Evolutionary conservation across 2,113 vertebrate genomes (phyloP).

Genomic region (Erythrocercus mccallii): DNA sequence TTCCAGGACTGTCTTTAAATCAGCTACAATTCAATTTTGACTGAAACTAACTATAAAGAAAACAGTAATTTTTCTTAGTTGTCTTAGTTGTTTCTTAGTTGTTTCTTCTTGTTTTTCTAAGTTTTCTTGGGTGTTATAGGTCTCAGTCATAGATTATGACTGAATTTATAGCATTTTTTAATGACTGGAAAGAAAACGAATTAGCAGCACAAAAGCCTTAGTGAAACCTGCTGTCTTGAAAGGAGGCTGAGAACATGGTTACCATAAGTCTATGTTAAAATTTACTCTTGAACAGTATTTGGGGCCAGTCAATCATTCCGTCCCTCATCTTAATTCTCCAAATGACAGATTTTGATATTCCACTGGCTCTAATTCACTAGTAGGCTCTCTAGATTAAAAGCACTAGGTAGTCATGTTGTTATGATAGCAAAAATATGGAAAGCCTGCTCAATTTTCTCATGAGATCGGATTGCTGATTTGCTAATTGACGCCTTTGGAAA

Average conservation of each 20-base stretch:
- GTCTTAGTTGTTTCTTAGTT: neutral
- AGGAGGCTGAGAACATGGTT: neutral
- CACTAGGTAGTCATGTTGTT: neutral
- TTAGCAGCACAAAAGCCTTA: neutral
- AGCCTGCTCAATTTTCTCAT: neutral
- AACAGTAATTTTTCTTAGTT: neutral
- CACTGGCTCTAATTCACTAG: neutral
- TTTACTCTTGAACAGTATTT: neutral
- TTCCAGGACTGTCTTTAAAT: neutral
- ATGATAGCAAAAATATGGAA: neutral
- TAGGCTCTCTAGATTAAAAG: neutral
- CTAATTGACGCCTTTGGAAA: constrained; percentile 35
- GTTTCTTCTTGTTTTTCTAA: too few relatives aligned
- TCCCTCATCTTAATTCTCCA: neutral
- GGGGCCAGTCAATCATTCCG: neutral
- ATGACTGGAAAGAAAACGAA: neutral
- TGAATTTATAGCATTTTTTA: neutral
- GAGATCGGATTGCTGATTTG: neutral
- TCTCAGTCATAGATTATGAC: neutral
- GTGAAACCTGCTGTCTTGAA: neutral
- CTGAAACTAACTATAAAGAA: neutral
- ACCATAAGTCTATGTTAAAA: neutral
- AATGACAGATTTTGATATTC: neutral
- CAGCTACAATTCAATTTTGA: neutral
- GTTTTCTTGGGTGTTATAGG: neutral